Conservation (phyloP, 2,797 vertebrate species). For the Pseudochaenichthys georgianus region DNA sequence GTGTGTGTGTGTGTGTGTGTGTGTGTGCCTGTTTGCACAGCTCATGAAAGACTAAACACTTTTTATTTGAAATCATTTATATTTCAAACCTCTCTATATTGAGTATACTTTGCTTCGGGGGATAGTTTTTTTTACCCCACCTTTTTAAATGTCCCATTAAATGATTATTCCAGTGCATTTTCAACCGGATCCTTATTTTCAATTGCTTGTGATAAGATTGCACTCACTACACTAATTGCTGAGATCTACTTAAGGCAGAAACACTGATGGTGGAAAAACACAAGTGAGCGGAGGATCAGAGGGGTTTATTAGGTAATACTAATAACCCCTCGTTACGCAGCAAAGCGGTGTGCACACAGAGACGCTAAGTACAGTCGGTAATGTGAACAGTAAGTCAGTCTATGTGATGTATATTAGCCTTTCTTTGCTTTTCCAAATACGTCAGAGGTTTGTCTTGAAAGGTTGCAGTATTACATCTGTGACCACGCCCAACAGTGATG, state of each 20-base stretch:
- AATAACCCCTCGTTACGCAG: not conserved
- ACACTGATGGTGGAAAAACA: not conserved
- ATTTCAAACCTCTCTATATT: constrained; percentile 60
- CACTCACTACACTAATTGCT: constrained; percentile 13
- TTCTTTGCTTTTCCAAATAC: not conserved
- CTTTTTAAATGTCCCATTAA: constrained; percentile 38
- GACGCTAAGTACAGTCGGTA: not conserved
- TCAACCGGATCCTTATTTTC: not conserved
- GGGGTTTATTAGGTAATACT: too few relatives aligned
- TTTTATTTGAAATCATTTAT: constrained; percentile 67
- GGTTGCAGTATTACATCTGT: not conserved
- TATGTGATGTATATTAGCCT: not conserved
- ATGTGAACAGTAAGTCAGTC: not conserved
- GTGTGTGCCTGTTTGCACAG: constrained; percentile 47
- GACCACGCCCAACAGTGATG: constrained; percentile 7
- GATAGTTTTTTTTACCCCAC: not conserved
- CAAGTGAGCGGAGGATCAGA: not conserved
- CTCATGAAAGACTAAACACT: constrained; percentile 57
- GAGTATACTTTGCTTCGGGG: constrained; percentile 56
- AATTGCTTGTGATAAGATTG: constrained; percentile 6
- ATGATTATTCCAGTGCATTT: constrained; percentile 29
- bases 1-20: constrained; percentile 16
- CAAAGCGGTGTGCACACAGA: not conserved
- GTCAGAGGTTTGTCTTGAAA: not conserved
- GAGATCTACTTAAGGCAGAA: constrained; percentile 3